A percentile compares a stretch with the other conserved stretches of the same genome.
Evolutionary conservation across 2,888 invertebrate genomes (phyloP).

Genomic region (Lamellibrachia columna): DNA sequence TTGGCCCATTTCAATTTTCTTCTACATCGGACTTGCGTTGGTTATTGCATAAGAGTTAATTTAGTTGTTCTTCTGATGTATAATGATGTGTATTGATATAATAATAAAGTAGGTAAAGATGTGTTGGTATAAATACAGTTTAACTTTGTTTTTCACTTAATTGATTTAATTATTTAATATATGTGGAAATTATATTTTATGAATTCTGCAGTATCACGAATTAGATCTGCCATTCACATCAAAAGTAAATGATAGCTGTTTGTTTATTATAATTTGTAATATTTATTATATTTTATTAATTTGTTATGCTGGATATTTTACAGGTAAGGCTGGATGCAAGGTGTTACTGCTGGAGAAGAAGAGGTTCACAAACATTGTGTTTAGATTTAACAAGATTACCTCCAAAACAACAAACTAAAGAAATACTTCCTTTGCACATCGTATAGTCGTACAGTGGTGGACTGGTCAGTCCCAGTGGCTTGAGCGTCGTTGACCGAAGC

Average conservation of each 20-base stretch:
- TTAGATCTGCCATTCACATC: too few relatives aligned
- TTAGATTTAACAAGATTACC: not conserved
- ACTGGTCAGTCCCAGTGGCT: slow-evolving; percentile 51
- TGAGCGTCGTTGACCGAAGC: slow-evolving; percentile 53
- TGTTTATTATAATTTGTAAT: not conserved
- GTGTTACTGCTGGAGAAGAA: slow-evolving; percentile 54
- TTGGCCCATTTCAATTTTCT: too few relatives aligned
- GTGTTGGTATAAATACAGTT: too few relatives aligned
- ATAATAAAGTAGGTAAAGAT: too few relatives aligned
- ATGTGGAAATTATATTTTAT: not conserved
- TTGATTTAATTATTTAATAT: not conserved
- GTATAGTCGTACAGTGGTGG: slow-evolving; percentile 54
- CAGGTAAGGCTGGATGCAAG: slow-evolving; percentile 53
- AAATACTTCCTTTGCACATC: not conserved
- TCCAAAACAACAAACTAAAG: not conserved
- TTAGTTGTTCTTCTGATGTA: not conserved
- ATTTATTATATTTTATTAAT: not conserved
- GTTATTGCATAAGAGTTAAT: not conserved
- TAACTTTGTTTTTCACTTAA: not conserved
- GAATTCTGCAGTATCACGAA: not conserved
- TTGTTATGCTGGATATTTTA: slow-evolving; percentile 17
- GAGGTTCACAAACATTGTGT: slow-evolving; percentile 43
- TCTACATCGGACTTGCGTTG: too few relatives aligned
- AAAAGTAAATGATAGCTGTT: not conserved
- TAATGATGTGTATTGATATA: not conserved